Evolutionary conservation across 2,888 invertebrate genomes (phyloP), one percentile per base, ranked within the genome.

Genomic region (Pollenia amentaria): DNA sequence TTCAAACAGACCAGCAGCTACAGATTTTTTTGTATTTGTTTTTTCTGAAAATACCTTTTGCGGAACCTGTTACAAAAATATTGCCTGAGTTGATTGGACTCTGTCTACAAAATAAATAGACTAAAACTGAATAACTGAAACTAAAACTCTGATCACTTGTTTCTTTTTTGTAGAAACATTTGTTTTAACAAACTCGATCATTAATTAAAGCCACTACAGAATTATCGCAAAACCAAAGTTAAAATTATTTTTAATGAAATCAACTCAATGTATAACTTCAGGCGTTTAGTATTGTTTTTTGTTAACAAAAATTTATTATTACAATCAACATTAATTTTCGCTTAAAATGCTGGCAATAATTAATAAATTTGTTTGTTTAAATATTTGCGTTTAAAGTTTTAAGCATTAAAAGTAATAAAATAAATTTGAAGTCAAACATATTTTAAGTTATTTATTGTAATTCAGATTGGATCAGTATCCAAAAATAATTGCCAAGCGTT

Each of bases 1-100:
- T 78, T 65, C 18, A 65, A 44, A 73, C 79, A 73, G 67, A 79
- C 84, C 73, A 75, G 78, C 84, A 84, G 78, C 79, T 44, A 67
- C 9, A 55, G 44, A 69, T 69, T 38, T 60, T 29, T 2, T 29
- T 21, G 29, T n/a, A n/a, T n/a, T 57, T 21, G 53, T 62, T 16
- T 64, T 64, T 46, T 76, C 40, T 42, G 18, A 62, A 76, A 53
- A 14, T 16, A 21, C 7, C n/a, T 57, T 65, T 72, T 60, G 51
- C 48, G 44, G 42, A 84, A 84, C 84, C 77, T 77, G 83, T 77
- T 83, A 72, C 10, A 51, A 60, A 60, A 57, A 67, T 18, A 77
- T 46, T 29, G 6, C 46, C 57, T 38, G 46, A 51, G 16, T 62
- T 40, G 11, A 55, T 8, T 57, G n/a, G 1, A 29, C 18, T 65